Evolutionary conservation across 2,113 vertebrate genomes (phyloP).

Genomic region (Tor tambroides): DNA sequence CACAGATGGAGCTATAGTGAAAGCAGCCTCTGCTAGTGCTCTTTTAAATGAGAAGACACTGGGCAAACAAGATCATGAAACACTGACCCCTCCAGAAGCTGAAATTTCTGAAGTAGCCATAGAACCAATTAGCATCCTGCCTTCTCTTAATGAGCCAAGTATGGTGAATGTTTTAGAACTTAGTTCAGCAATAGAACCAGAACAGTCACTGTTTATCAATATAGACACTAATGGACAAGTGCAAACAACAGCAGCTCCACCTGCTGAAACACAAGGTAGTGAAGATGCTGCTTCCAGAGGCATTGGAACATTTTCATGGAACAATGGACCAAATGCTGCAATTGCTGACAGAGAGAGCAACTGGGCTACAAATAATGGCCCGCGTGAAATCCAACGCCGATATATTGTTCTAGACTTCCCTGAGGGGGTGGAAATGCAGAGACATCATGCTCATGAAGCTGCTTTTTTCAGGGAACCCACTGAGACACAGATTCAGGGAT

Average conservation of each 20-base stretch:
- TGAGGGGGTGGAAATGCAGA: neutral
- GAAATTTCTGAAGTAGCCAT: neutral
- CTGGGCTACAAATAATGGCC: slow-evolving; percentile 24
- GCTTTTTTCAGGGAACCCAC: slow-evolving; percentile 26
- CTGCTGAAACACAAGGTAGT: neutral
- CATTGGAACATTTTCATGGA: slow-evolving; percentile 19
- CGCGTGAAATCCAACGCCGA: slow-evolving; percentile 55
- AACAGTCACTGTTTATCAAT: neutral
- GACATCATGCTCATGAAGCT: neutral
- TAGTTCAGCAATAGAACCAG: slow-evolving; percentile 13
- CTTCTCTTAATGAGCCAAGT: slow-evolving; percentile 4
- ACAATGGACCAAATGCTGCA: slow-evolving; percentile 29
- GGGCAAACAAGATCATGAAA: neutral
- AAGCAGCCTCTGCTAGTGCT: neutral
- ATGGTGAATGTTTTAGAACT: neutral
- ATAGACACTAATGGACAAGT: slow-evolving; percentile 12
- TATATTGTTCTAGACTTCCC: slow-evolving; percentile 64
- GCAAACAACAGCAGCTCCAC: neutral
- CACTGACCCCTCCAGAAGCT: neutral
- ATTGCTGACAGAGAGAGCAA: neutral
- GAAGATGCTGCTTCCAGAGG: neutral
- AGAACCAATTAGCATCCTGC: neutral
- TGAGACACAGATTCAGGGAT: neutral
- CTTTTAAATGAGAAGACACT: slow-evolving; percentile 9
- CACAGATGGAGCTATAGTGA: slow-evolving; percentile 10